Evolutionary conservation across 1,140 invertebrate genomes (phyloP).

Genomic region (Tetramorium alpestre): DNA sequence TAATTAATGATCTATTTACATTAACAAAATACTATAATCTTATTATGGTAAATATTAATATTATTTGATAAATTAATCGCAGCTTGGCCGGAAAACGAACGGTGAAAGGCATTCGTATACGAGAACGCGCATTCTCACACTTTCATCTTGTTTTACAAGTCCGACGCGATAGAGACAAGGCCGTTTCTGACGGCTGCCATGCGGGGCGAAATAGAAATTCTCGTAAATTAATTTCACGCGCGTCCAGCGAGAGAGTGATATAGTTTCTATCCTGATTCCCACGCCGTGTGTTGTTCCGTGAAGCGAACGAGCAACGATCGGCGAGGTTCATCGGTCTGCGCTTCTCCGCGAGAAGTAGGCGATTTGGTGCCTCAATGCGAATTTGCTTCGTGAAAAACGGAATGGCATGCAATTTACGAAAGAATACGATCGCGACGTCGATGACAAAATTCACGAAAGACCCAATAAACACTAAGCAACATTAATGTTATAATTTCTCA

Average conservation of each 20-base stretch:
- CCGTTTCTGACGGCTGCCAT: conserved; percentile 46
- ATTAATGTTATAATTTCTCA: too few relatives aligned
- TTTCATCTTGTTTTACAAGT: conserved; percentile 77
- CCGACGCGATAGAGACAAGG: conserved; percentile 54
- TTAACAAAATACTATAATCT: not conserved
- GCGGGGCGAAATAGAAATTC: conserved; percentile 72
- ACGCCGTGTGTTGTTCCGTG: conserved; percentile 24
- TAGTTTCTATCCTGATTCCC: conserved; percentile 61
- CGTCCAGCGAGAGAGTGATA: conserved; percentile 72
- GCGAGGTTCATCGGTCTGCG: not conserved
- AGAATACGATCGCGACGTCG: not conserved
- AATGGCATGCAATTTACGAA: not conserved
- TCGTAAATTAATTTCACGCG: conserved; percentile 69
- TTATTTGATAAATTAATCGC: not conserved
- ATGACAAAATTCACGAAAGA: not conserved
- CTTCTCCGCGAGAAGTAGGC: not conserved
- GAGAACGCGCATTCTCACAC: conserved; percentile 79
- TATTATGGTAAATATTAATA: not conserved
- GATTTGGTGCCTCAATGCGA: not conserved
- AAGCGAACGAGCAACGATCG: not conserved
- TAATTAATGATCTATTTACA: not conserved
- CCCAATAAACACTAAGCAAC: too few relatives aligned
- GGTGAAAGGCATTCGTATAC: conserved; percentile 78
- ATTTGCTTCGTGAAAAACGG: not conserved
- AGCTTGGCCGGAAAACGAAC: conserved; percentile 29